A percentile compares a stretch with the other conserved stretches of the same genome.
Evolutionary conservation across 2,113 vertebrate species (phyloP).

Genomic region (Rhineura floridana): DNA sequence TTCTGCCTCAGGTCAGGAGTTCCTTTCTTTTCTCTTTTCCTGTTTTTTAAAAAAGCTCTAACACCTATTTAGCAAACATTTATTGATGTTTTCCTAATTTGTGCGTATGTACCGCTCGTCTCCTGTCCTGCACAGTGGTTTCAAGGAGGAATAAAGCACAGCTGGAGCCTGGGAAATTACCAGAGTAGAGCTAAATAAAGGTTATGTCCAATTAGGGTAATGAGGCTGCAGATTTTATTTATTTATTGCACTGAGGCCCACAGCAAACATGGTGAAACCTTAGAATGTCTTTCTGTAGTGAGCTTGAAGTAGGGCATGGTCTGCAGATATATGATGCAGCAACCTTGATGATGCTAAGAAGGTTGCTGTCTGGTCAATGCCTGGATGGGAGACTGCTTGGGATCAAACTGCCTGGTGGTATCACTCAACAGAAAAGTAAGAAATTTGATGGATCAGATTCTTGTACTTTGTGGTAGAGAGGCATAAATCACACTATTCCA

Average conservation of each 20-base stretch:
- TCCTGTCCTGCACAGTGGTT: constrained; percentile 32
- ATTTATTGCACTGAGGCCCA: neutral
- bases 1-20: neutral
- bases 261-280: constrained; percentile 6
- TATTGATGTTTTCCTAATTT: neutral
- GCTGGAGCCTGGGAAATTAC: constrained; percentile 28
- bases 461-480: neutral
- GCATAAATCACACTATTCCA: constrained; percentile 1
- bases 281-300: neutral
- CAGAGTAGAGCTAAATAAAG: constrained; percentile 36
- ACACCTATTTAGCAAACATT: neutral
- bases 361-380: no score
- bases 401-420: neutral
- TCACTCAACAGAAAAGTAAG: neutral
- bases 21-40: constrained; percentile 10
- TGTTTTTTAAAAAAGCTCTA: neutral
- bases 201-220: constrained; percentile 40
- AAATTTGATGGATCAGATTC: constrained; percentile 12
- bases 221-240: neutral
- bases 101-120: neutral
- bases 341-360: neutral
- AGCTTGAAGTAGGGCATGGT: neutral
- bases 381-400: neutral
- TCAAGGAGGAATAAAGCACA: constrained; percentile 27
- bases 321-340: neutral